Percentiles rank a stretch among this genome's conserved stretches.
Evolutionary conservation across 64 coral and sea anemone species (phyloP).

Genomic region (Cladopsammia gracilis): DNA sequence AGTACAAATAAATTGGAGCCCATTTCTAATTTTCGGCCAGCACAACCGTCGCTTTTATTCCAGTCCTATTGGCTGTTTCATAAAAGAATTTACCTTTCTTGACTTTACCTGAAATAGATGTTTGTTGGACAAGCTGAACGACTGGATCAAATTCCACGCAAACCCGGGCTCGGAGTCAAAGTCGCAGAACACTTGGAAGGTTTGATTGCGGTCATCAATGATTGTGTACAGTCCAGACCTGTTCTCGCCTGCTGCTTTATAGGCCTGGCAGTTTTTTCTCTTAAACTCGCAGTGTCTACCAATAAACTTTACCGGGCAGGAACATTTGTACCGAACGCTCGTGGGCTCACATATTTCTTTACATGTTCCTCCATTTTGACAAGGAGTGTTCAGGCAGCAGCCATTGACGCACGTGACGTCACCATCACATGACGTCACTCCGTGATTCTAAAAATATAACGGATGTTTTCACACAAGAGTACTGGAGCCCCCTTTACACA

Average conservation of each 20-base stretch:
- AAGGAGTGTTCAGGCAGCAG: conserved; percentile 28
- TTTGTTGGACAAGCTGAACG: conserved; percentile 15
- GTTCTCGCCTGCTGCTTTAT: not conserved
- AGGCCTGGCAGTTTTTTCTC: conserved; percentile 30
- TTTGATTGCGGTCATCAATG: not conserved
- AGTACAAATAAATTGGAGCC: too few species aligned
- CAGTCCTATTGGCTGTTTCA: too few species aligned
- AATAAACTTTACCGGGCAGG: conserved; percentile 8
- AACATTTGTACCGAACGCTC: conserved; percentile 14
- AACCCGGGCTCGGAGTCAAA: not conserved
- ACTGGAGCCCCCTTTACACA: too few species aligned
- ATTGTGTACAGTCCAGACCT: conserved; percentile 37
- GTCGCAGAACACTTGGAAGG: conserved; percentile 46
- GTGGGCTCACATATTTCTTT: conserved; percentile 34
- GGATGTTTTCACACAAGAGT: too few species aligned
- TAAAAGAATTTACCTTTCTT: too few species aligned
- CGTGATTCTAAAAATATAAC: not conserved
- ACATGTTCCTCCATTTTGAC: conserved; percentile 48
- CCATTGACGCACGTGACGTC: conserved; percentile 22
- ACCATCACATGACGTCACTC: not conserved
- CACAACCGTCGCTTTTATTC: too few species aligned
- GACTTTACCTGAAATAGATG: not conserved
- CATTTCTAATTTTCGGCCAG: too few species aligned
- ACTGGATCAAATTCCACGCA: conserved; percentile 49
- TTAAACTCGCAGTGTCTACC: conserved; percentile 47